phyloP scores from a whole-genome alignment of 2,113 vertebrate species.

The Daboia siamensis region DNA sequence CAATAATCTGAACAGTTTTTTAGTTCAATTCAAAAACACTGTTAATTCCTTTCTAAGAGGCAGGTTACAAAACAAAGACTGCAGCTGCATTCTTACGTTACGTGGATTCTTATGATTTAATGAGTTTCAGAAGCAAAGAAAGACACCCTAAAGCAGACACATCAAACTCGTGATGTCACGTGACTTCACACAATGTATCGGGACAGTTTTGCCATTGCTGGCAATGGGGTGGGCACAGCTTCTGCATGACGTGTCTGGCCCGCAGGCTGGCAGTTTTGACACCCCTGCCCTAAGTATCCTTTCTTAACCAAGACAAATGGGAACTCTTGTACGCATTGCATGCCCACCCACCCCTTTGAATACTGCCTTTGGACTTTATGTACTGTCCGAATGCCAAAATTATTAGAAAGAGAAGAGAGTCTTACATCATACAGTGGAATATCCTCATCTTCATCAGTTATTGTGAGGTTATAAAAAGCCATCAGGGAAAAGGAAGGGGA shows the following conservation, averaged over 20 bases:
- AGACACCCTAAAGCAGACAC: neutral
- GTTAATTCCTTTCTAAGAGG: neutral
- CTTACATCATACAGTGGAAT: slow-evolving; percentile 46
- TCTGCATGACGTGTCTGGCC: no score
- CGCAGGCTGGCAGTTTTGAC: no score
- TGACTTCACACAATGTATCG: no score
- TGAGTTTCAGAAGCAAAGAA: neutral
- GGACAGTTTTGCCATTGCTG: no score
- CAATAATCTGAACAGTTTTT: slow-evolving; percentile 43
- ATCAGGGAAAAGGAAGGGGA: neutral
- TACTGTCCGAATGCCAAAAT: neutral
- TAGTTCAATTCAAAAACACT: neutral
- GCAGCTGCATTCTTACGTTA: neutral
- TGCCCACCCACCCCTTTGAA: neutral
- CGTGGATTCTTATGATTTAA: neutral
- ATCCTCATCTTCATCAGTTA: slow-evolving; percentile 56
- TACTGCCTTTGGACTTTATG: neutral
- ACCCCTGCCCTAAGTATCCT: neutral
- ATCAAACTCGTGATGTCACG: no score
- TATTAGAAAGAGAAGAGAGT: neutral
- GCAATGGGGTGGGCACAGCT: no score
- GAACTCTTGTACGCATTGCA: neutral
- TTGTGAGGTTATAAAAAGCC: slow-evolving; percentile 31
- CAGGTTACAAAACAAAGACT: neutral
- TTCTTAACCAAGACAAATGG: neutral